Base-by-base conservation (phyloP, 2,797 vertebrate species). In the Molossus alvarezi region DNA sequence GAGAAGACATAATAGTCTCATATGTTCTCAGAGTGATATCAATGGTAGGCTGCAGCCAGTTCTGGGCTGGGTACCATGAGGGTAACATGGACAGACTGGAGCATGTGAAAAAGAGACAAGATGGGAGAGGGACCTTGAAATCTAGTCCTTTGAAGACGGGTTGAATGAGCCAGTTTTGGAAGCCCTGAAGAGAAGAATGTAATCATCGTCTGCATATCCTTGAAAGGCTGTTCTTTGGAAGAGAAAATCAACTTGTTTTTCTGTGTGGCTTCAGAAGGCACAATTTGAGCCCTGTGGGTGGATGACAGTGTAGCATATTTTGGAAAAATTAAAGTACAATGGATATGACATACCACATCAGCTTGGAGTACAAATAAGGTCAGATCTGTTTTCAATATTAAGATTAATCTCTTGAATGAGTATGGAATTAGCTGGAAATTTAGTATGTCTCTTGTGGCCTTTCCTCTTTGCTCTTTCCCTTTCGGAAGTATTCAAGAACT, bases 341-440 rank as follows among this genome's bases (percentile, higher is more conserved):
- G 33, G 45, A 60, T 89, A 51, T 93, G 51, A 93, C 45, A 58
- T 89, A 87, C 51, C 55, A 77, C 55, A 87, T 96, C 55, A 96
- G 37, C 55, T 80, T 94, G 48, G 48, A 83, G 45, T 92, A 92
- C 20, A 90, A 91, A 83, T 95, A 90, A 96, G 71, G 37, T 77
- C 53, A 73, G 14, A 37, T 91, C 51, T 92, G 12, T 89, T 95
- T 96, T 89, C 25, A 91, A 3, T 89, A 73, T 77, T 89, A 88
- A 94, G 65, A 41, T 87, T 96, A 80, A 80, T 95, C 21, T 95
- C 84, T 86, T 83, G 51, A 95, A 86, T 76, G 27, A 88, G 17
- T 94, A 48, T 84, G 72, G 94, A 90, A 84, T 96, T 93, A 93
- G 92, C 27, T 91, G 64, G 62, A 81, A 97, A 85, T 95, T 86